phyloP scores from a whole-genome alignment of 2,888 invertebrate species.

The Euclidia mi region DNA sequence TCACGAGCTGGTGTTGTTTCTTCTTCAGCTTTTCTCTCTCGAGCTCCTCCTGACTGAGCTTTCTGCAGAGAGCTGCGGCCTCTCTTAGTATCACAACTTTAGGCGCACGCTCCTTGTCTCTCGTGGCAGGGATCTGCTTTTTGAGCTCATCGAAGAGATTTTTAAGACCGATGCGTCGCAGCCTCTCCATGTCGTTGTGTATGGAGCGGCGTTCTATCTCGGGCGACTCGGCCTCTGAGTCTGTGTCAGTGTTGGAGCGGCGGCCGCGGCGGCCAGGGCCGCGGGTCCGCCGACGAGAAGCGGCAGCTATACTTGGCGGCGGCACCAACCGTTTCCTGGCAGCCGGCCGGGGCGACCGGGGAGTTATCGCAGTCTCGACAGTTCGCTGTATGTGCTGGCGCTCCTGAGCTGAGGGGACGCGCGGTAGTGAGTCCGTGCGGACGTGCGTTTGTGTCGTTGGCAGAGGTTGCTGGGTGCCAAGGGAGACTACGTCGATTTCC shows the following conservation, averaged over 20 bases:
- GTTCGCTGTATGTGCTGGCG: slow-evolving; percentile 91
- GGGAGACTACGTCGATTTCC: slow-evolving; percentile 95
- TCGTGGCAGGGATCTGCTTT: slow-evolving; percentile 94
- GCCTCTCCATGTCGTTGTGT: slow-evolving; percentile 98
- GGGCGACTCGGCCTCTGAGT: slow-evolving; percentile 91
- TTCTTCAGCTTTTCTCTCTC: slow-evolving; percentile 90
- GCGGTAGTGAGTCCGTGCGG: slow-evolving; percentile 90
- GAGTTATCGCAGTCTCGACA: slow-evolving; percentile 90
- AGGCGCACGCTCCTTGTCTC: slow-evolving; percentile 95
- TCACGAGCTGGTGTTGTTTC: slow-evolving; percentile 91
- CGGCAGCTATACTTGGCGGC: slow-evolving; percentile 70
- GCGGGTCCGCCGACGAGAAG: slow-evolving; percentile 73
- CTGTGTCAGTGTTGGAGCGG: slow-evolving; percentile 82
- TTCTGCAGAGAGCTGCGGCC: slow-evolving; percentile 92
- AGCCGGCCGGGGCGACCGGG: slow-evolving; percentile 75
- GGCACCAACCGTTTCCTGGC: slow-evolving; percentile 90
- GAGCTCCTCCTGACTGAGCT: slow-evolving; percentile 90
- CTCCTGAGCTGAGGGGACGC: slow-evolving; percentile 92
- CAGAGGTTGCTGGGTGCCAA: slow-evolving; percentile 85
- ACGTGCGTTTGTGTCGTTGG: slow-evolving; percentile 68
- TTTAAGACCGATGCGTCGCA: slow-evolving; percentile 96
- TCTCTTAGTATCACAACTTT: slow-evolving; percentile 96
- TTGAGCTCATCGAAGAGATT: slow-evolving; percentile 96
- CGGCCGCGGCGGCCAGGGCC: slow-evolving; percentile 80
- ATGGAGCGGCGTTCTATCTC: slow-evolving; percentile 94